Percentiles rank a stretch among this genome's conserved stretches.
Evolutionary conservation across 2,888 invertebrate species (phyloP).

Genomic region (Melikaiella ostensackeni): DNA sequence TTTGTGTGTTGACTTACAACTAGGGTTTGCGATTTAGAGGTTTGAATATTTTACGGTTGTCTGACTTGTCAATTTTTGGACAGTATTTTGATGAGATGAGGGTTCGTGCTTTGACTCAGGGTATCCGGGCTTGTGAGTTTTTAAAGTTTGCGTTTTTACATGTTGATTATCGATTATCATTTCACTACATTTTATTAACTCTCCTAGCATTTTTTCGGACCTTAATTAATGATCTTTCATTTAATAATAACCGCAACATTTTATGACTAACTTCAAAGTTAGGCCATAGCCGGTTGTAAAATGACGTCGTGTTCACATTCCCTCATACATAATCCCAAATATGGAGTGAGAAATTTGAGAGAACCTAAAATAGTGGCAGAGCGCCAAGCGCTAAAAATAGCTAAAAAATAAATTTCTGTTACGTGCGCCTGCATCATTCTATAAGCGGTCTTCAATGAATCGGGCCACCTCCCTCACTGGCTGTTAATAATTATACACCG

Average conservation of each 20-base stretch:
- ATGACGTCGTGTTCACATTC: constrained; percentile 16
- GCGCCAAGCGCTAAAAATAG: constrained; percentile 74
- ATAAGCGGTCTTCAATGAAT: constrained; percentile 65
- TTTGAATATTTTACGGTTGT: too few species aligned
- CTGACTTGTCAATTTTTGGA: too few species aligned
- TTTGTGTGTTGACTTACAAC: too few species aligned
- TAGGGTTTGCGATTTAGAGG: too few species aligned
- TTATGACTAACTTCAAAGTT: background rate
- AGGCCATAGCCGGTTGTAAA: constrained; percentile 1
- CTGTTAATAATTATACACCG: constrained; percentile 39
- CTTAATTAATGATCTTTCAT: background rate
- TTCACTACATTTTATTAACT: too few species aligned
- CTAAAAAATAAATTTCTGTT: constrained; percentile 74
- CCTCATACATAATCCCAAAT: constrained; percentile 72
- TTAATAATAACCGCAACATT: too few species aligned
- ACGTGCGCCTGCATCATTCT: constrained; percentile 69
- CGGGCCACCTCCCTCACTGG: constrained; percentile 54
- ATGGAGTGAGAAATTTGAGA: constrained; percentile 77
- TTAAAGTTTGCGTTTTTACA: too few species aligned
- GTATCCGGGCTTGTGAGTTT: too few species aligned
- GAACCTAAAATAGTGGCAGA: constrained; percentile 76
- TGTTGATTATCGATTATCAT: too few species aligned
- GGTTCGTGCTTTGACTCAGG: too few species aligned
- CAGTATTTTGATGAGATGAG: too few species aligned
- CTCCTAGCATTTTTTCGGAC: too few species aligned